Evolutionary conservation across 2,888 invertebrate genomes (phyloP).

Genomic region (Amphipyra tragopoginis): DNA sequence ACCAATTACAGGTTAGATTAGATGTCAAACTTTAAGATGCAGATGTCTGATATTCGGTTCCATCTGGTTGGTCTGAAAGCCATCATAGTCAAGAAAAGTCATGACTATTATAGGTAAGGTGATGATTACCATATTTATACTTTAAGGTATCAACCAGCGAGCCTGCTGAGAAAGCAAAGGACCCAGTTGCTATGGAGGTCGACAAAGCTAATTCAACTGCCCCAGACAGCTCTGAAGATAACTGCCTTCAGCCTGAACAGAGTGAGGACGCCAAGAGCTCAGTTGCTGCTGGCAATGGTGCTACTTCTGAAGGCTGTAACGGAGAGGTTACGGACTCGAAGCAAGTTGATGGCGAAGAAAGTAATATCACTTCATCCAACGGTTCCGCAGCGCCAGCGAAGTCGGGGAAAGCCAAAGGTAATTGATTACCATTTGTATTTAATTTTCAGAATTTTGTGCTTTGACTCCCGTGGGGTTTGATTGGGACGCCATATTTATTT

Average conservation of each 20-base stretch:
- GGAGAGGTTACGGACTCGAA: slow-evolving; percentile 86
- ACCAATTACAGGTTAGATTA: too few relatives aligned
- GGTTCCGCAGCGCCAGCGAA: slow-evolving; percentile 83
- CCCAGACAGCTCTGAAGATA: slow-evolving; percentile 86
- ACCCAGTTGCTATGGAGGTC: slow-evolving; percentile 68
- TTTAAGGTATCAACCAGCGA: slow-evolving; percentile 84
- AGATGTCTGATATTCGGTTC: too few relatives aligned
- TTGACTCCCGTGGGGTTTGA: too few relatives aligned
- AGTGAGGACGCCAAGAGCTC: slow-evolving; percentile 74
- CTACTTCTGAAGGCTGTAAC: slow-evolving; percentile 74
- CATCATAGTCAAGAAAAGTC: too few relatives aligned
- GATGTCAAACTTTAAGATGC: too few relatives aligned
- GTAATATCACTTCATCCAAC: slow-evolving; percentile 87
- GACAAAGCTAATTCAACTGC: slow-evolving; percentile 73
- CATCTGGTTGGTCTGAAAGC: too few relatives aligned
- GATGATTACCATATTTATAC: background rate
- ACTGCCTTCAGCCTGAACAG: slow-evolving; percentile 80
- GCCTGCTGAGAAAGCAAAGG: slow-evolving; percentile 68
- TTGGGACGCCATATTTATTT: background rate
- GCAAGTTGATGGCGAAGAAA: slow-evolving; percentile 78
- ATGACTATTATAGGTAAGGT: too few relatives aligned
- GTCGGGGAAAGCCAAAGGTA: slow-evolving; percentile 80
- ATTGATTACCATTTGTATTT: background rate
- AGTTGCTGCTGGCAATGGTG: slow-evolving; percentile 65
- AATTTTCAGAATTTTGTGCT: background rate